These are phyloP conservation scores for Prionace glauca DNA, from an alignment of 2,797 vertebrate genomes.

Conservation along the genomic window DNA sequence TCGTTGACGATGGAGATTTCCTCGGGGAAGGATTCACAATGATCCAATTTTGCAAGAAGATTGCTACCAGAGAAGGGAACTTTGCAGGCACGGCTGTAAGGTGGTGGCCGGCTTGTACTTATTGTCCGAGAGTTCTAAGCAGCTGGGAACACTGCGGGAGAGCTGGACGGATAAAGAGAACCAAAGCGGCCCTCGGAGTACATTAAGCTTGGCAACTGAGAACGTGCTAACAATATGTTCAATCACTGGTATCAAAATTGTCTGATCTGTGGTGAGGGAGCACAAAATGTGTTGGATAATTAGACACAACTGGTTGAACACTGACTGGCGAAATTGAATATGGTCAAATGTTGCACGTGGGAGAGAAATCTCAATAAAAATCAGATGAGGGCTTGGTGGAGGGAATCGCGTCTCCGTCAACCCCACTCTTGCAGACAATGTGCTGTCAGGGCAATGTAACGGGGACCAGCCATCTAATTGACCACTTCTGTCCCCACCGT, in stretches of 20 bases:
- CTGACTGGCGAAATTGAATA: neutral
- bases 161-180: too few species aligned
- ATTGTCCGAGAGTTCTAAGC: neutral
- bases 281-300: neutral
- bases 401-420: neutral
- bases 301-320: neutral
- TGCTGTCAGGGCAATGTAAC: neutral
- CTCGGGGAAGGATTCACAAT: slow-evolving; percentile 28
- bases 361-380: neutral
- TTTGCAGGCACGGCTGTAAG: neutral
- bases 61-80: neutral
- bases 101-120: neutral
- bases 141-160: neutral
- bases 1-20: slow-evolving; percentile 23
- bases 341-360: neutral
- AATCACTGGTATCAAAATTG: neutral
- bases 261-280: neutral
- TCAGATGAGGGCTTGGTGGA: neutral
- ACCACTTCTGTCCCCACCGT: neutral
- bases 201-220: neutral
- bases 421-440: neutral
- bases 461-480: neutral
- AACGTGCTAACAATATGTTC: neutral
- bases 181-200: neutral
- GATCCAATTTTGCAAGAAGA: slow-evolving; percentile 1